Percentiles rank a stretch among this genome's conserved stretches.
These are phyloP conservation scores for Alectoris magna DNA, from an alignment of 2,797 vertebrate species.

Conservation along the genomic window DNA sequence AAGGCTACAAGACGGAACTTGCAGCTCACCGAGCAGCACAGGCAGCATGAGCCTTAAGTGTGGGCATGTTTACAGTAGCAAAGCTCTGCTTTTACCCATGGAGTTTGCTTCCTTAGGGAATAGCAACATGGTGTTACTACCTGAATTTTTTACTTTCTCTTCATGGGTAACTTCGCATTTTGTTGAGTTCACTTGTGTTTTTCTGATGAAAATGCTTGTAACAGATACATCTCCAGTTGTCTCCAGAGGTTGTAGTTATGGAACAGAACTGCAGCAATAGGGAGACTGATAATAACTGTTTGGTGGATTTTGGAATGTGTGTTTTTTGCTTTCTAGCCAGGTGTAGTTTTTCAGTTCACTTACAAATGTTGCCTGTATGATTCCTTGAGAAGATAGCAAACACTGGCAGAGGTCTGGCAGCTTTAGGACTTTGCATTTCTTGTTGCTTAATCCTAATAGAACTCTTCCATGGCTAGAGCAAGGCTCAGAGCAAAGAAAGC, in stretches of 20 bases:
- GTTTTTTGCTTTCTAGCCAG: not conserved
- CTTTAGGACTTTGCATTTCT: not conserved
- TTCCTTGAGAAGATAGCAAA: conserved; percentile 7
- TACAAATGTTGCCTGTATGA: not conserved
- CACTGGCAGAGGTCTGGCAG: not conserved
- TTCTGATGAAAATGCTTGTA: not conserved
- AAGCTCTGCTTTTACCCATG: not conserved
- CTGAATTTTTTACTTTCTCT: not conserved
- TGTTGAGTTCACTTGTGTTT: not conserved
- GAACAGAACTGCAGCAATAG: not conserved
- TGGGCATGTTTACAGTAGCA: not conserved
- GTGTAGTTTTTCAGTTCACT: not conserved
- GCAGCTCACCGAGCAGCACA: not conserved
- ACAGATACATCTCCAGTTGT: not conserved
- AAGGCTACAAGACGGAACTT: not conserved
- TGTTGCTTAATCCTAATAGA: not conserved
- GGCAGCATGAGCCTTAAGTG: not conserved
- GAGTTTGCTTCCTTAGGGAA: not conserved
- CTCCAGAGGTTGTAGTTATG: not conserved
- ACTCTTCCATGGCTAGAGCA: not conserved
- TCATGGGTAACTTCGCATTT: not conserved
- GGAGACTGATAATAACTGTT: no score
- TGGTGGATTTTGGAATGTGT: not conserved
- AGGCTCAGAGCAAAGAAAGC: not conserved
- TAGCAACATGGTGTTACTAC: not conserved